Conservation (phyloP, 1,140 invertebrate genomes). For the Oreohelix idahoensis region DNA sequence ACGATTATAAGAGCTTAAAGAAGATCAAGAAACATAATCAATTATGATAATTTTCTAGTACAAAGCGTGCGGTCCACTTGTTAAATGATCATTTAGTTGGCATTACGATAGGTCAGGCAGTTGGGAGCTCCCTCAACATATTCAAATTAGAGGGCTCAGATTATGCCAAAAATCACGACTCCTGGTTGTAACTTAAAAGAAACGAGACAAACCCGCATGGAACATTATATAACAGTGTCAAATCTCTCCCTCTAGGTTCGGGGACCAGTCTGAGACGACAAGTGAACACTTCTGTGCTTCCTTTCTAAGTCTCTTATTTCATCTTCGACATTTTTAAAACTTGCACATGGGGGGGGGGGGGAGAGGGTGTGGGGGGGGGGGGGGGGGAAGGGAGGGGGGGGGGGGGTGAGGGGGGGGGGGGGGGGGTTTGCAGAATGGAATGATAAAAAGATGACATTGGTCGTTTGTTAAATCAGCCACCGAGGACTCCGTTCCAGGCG, state of each 20-base stretch:
- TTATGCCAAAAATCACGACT: background rate
- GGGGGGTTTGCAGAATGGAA: background rate
- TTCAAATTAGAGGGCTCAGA: background rate
- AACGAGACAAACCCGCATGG: background rate
- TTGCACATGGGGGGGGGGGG: too few relatives aligned
- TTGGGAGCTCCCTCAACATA: background rate
- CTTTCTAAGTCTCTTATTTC: background rate
- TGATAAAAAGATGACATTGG: too few relatives aligned
- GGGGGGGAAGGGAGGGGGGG: too few relatives aligned
- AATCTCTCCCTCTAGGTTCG: background rate
- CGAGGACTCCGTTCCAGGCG: too few relatives aligned
- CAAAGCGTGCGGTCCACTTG: background rate
- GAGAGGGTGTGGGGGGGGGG: too few relatives aligned
- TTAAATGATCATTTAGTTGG: background rate
- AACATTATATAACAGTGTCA: background rate
- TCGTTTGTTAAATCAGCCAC: too few relatives aligned
- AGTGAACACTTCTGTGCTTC: background rate
- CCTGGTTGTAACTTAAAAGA: background rate
- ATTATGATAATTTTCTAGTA: background rate
- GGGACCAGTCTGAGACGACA: background rate
- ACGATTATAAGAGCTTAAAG: background rate
- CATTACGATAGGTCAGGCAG: conserved; percentile 1
- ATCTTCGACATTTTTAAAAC: background rate
- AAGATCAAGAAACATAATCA: background rate
- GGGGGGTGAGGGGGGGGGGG: too few relatives aligned